A percentile compares a stretch with the other conserved stretches of the same genome.
phyloP scores from a whole-genome alignment of 2,797 vertebrate genomes.

The Chrysocyon brachyurus region DNA sequence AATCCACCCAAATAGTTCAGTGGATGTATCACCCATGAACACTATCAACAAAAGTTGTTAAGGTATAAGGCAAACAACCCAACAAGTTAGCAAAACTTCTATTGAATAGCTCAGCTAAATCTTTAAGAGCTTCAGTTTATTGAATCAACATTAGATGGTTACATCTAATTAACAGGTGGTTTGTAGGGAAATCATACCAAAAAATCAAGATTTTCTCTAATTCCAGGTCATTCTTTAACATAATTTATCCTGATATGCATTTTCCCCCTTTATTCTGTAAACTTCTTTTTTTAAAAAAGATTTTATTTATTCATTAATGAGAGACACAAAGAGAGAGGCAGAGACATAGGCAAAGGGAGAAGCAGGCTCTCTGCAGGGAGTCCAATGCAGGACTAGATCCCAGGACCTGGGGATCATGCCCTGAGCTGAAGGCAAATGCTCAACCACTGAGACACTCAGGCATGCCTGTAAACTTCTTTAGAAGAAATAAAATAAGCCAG shows the following conservation, averaged over 20 bases:
- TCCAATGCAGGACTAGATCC: too few species aligned
- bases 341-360: too few species aligned
- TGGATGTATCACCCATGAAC: constrained; percentile 63
- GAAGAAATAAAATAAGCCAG: constrained; percentile 81
- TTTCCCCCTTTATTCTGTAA: constrained; percentile 77
- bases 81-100: constrained; percentile 57
- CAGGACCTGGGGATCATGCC: too few species aligned
- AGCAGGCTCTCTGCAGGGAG: too few species aligned
- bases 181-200: constrained; percentile 81
- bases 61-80: constrained; percentile 71
- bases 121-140: constrained; percentile 78
- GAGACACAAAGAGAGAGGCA: too few species aligned
- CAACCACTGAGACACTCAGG: too few species aligned
- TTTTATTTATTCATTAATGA: too few species aligned
- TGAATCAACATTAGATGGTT: constrained; percentile 81
- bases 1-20: constrained; percentile 68
- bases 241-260: constrained; percentile 85
- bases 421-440: too few species aligned
- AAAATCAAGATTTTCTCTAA: constrained; percentile 85
- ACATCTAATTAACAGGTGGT: constrained; percentile 80
- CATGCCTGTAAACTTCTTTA: constrained; percentile 75
- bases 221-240: constrained; percentile 84
- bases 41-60: constrained; percentile 69
- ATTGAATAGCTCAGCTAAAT: constrained; percentile 76
- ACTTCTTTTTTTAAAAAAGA: constrained; percentile 62